Conservation (phyloP, 2,797 vertebrate species). For the Hipposideros larvatus region DNA sequence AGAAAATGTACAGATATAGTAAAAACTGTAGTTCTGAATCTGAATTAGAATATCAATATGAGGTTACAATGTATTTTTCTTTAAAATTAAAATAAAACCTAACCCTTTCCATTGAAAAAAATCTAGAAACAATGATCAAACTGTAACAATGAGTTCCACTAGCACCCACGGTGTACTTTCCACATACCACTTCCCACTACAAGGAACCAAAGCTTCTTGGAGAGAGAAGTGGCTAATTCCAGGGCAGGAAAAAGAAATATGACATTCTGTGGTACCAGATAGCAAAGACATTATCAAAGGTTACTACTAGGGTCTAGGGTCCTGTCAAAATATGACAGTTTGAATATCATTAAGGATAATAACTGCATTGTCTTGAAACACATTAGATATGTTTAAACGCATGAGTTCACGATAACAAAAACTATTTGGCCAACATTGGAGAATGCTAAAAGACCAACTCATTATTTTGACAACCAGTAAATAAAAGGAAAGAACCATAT, state of each 20-base stretch:
- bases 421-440: neutral
- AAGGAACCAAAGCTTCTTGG: neutral
- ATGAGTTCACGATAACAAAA: neutral
- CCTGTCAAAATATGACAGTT: neutral
- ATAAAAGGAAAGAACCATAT: neutral
- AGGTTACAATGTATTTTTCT: neutral
- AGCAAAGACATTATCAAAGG: neutral
- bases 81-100: neutral
- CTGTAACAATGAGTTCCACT: neutral
- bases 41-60: neutral
- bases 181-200: neutral
- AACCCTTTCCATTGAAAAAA: neutral
- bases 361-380: neutral
- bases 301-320: neutral
- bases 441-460: neutral
- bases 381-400: neutral
- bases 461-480: neutral
- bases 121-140: constrained; percentile 12
- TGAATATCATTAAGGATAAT: neutral
- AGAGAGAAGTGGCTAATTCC: neutral
- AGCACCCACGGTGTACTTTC: neutral
- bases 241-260: neutral
- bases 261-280: neutral
- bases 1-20: neutral
- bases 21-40: neutral